A percentile compares a stretch with the other conserved stretches of the same genome.
phyloP scores from a whole-genome alignment of 2,113 vertebrate genomes.

The Lampris incognitus region DNA sequence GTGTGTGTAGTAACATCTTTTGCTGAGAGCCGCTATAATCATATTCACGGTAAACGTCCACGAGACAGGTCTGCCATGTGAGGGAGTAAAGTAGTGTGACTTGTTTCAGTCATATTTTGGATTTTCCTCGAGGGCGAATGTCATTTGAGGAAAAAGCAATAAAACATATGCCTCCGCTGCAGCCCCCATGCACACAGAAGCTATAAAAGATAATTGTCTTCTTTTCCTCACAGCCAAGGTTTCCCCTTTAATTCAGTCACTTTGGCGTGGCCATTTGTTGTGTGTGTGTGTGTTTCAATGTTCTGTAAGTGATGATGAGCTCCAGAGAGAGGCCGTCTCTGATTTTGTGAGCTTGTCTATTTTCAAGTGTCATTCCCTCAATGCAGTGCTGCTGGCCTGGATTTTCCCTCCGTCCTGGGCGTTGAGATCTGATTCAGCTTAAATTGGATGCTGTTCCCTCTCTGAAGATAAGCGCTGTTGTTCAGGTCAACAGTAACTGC shows the following conservation, averaged over 20 bases:
- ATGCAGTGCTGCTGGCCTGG: too few relatives aligned
- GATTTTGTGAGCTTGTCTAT: not conserved
- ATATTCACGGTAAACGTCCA: too few relatives aligned
- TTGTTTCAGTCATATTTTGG: constrained; percentile 9
- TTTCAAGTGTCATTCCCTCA: too few relatives aligned
- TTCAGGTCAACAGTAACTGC: too few relatives aligned
- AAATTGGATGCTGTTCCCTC: too few relatives aligned
- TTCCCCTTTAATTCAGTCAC: constrained; percentile 1
- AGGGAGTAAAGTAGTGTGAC: constrained; percentile 9
- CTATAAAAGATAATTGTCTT: constrained; percentile 9
- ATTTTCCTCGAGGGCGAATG: constrained; percentile 41
- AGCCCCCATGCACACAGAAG: constrained; percentile 18
- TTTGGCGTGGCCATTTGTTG: constrained; percentile 16
- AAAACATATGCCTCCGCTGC: constrained; percentile 28
- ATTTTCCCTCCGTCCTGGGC: too few relatives aligned
- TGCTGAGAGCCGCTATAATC: too few relatives aligned
- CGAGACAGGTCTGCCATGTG: not conserved
- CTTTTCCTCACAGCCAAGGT: not conserved
- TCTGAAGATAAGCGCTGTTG: too few relatives aligned
- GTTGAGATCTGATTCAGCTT: too few relatives aligned
- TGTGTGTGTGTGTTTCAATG: not conserved
- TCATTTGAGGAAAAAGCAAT: constrained; percentile 54
- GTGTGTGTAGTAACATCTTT: not conserved
- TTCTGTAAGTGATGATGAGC: not conserved
- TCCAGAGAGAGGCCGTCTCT: constrained; percentile 10